Percentiles rank a stretch among this genome's conserved stretches.
Conservation (phyloP, 1,140 invertebrate genomes). For the Asobara japonica region DNA sequence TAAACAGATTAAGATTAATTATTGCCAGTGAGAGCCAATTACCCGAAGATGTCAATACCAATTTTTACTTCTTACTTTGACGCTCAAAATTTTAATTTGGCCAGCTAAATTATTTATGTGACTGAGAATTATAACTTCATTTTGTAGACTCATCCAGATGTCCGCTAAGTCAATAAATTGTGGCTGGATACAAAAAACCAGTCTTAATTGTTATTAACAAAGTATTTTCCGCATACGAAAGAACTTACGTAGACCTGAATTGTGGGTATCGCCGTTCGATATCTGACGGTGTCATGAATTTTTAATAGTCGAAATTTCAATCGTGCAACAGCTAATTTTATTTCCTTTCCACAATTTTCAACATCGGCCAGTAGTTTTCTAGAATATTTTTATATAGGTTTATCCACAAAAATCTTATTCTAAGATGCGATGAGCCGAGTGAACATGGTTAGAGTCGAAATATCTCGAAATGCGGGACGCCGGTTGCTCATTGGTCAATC, state of each 20-base stretch:
- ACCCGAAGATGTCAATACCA: background rate
- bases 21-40: too few species aligned
- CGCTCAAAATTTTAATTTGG: slow-evolving; percentile 63
- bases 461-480: too few species aligned
- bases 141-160: slow-evolving; percentile 72
- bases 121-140: slow-evolving; percentile 72
- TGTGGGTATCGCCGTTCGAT: slow-evolving; percentile 72
- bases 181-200: slow-evolving; percentile 64
- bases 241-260: slow-evolving; percentile 72
- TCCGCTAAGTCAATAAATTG: slow-evolving; percentile 71
- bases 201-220: background rate
- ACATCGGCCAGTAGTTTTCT: slow-evolving; percentile 70
- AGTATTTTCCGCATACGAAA: background rate
- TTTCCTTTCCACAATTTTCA: slow-evolving; percentile 63
- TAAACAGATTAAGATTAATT: slow-evolving; percentile 33
- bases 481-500: too few species aligned
- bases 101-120: slow-evolving; percentile 69
- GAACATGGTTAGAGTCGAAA: too few species aligned
- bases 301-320: slow-evolving; percentile 65
- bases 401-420: too few species aligned
- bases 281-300: slow-evolving; percentile 70
- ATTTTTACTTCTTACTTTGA: slow-evolving; percentile 48
- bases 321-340: slow-evolving; percentile 59
- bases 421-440: too few species aligned
- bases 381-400: slow-evolving; percentile 36